phyloP scores from a whole-genome alignment of 1,140 invertebrate genomes.

The Globodera rostochiensis region DNA sequence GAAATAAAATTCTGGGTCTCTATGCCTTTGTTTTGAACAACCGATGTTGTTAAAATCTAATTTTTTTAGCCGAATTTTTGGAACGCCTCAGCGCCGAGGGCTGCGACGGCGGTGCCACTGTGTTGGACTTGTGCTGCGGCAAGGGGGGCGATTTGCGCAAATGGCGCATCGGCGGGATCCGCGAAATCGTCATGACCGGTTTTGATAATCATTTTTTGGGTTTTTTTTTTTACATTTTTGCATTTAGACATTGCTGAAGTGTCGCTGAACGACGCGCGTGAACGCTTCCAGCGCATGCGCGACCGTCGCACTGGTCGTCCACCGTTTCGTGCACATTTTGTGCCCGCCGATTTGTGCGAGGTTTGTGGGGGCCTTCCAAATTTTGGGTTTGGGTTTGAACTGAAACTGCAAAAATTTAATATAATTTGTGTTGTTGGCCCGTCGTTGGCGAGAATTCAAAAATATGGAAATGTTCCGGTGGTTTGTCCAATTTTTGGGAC shows the following conservation, averaged over 20 bases:
- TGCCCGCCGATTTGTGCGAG: constrained; percentile 76
- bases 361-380: constrained; percentile 66
- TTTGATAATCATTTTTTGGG: constrained; percentile 36
- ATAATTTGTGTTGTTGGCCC: too few relatives aligned
- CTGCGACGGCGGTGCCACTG: constrained; percentile 63
- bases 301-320: constrained; percentile 50
- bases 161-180: constrained; percentile 83
- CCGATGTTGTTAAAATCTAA: constrained; percentile 47
- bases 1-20: neutral
- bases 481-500: neutral
- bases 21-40: neutral
- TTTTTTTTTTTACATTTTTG: constrained; percentile 18
- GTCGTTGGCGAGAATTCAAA: too few relatives aligned
- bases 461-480: constrained; percentile 1
- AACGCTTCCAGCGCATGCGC: constrained; percentile 68
- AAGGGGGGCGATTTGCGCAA: constrained; percentile 96
- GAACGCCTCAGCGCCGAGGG: constrained; percentile 72
- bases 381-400: too few relatives aligned
- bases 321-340: constrained; percentile 84
- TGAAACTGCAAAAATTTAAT: too few relatives aligned
- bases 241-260: constrained; percentile 83
- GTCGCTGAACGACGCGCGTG: constrained; percentile 81
- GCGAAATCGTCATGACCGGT: constrained; percentile 83
- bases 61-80: constrained; percentile 63
- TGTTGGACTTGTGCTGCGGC: constrained; percentile 76